Evolutionary conservation across 2,888 invertebrate species (phyloP).

Genomic region (Synanthedon andrenaeformis): DNA sequence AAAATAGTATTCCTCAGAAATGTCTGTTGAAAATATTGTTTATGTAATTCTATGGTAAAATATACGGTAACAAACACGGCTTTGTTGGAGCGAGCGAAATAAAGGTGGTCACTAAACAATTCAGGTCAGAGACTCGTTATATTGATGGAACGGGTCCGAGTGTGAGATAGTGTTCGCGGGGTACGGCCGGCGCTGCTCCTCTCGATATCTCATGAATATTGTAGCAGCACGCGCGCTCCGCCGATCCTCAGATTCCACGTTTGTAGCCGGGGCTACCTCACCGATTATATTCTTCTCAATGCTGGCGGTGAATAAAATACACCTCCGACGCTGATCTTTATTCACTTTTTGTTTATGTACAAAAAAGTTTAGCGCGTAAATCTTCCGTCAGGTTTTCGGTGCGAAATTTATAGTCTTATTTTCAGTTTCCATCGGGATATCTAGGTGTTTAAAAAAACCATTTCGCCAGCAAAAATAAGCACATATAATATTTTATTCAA

Average conservation of each 20-base stretch:
- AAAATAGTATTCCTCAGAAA: too few species aligned
- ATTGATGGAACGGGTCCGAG: slow-evolving; percentile 47
- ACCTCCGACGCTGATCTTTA: slow-evolving; percentile 5
- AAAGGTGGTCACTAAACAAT: slow-evolving; percentile 44
- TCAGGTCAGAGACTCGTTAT: slow-evolving; percentile 48
- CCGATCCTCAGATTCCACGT: slow-evolving; percentile 41
- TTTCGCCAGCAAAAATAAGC: too few species aligned
- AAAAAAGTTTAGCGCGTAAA: slow-evolving; percentile 10
- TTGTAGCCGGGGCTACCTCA: slow-evolving; percentile 29
- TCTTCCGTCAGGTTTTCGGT: neutral
- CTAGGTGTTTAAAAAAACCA: too few species aligned
- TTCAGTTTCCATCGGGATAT: too few species aligned
- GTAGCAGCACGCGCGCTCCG: slow-evolving; percentile 31
- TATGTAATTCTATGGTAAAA: neutral
- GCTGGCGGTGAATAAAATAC: slow-evolving; percentile 20
- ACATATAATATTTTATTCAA: too few species aligned
- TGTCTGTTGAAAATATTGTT: too few species aligned
- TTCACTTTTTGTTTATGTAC: slow-evolving; percentile 21
- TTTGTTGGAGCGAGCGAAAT: slow-evolving; percentile 8
- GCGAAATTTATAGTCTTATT: too few species aligned
- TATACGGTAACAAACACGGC: neutral
- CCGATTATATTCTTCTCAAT: slow-evolving; percentile 30
- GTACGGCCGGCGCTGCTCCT: slow-evolving; percentile 5
- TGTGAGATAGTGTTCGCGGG: slow-evolving; percentile 39
- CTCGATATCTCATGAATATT: slow-evolving; percentile 49